Evolutionary conservation across 2,113 vertebrate species (phyloP).

Genomic region (Hydropotes inermis): DNA sequence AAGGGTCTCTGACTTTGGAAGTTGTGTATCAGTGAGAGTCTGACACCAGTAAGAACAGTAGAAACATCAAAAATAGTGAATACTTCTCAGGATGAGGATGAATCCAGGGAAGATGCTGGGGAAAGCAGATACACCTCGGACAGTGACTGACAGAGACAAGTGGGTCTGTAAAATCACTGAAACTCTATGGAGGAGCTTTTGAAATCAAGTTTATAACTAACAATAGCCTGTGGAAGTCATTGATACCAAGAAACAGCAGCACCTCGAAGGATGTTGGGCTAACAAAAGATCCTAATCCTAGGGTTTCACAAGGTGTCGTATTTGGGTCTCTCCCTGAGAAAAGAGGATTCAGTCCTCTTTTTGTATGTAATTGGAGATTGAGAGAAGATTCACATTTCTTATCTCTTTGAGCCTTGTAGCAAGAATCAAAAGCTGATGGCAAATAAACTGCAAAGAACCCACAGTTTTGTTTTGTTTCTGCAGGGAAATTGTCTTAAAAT

Average conservation of each 20-base stretch:
- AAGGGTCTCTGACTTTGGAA: not conserved
- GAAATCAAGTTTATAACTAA: not conserved
- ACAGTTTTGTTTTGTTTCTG: not conserved
- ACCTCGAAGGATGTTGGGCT: not conserved
- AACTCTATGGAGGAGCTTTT: not conserved
- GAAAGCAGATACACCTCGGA: not conserved
- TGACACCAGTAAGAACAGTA: not conserved
- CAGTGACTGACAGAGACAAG: not conserved
- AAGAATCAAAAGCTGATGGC: not conserved
- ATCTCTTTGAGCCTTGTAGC: not conserved
- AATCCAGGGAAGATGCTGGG: not conserved
- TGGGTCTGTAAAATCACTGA: not conserved
- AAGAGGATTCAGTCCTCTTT: not conserved
- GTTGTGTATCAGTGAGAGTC: not conserved
- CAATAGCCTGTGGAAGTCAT: not conserved
- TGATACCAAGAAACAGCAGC: not conserved
- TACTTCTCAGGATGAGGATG: not conserved
- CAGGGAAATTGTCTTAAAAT: not conserved
- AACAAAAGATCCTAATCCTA: not conserved
- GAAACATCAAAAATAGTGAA: not conserved
- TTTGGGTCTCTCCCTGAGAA: not conserved
- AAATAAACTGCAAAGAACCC: not conserved
- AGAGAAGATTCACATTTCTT: not conserved
- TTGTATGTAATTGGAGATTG: not conserved
- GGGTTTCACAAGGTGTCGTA: not conserved